Evolutionary conservation across 2,113 vertebrate species (phyloP), one percentile per base, ranked within the genome.

Genomic region (Anarrhichthys ocellatus): DNA sequence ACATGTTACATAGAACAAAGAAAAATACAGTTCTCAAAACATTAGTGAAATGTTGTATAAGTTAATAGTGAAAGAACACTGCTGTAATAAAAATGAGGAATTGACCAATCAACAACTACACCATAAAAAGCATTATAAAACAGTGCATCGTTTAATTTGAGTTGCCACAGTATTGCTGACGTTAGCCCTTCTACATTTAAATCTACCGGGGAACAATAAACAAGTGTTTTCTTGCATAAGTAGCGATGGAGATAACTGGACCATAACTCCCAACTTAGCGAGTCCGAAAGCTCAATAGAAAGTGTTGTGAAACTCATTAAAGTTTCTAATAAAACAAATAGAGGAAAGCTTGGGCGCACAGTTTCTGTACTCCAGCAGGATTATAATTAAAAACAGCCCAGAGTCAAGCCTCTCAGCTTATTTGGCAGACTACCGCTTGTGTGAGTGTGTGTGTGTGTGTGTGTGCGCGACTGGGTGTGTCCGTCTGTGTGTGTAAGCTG

Each of bases 311-410:
- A 90, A 88, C 80, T 84, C 85, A 87, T 91, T 91, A 80, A 78
- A 82, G 78, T 87, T 82, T 64, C 44, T 24, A 84, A 76, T 82
- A 80, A 76, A 90, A 91, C 82, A 91, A 91, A 82, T 76, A 67
- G 67, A 62, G 70, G 82, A 88, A 79, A 73, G 82, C 88, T 89
- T 77, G 69, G 77, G 74, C 79, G 50, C 11, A 40, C 85, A 76
- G 81, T 79, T 84, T 80, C 62, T 81, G 56, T 84, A 48, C 59
- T 85, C 81, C 27, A 64, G 83, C 27, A 64, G 83, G 82, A 81
- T 73, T 86, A 73, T 88, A 89, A 92, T 91, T 91, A 91, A 92
- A 88, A 89, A 85, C 50, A 69, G 68, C 78, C 85, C 73, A 74
- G 69, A 88, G 74, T 89, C 85, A 65, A 74, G 80, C 54, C 18